Base-by-base conservation (phyloP, 2,113 vertebrate species). In the Hemiprocne comata region DNA sequence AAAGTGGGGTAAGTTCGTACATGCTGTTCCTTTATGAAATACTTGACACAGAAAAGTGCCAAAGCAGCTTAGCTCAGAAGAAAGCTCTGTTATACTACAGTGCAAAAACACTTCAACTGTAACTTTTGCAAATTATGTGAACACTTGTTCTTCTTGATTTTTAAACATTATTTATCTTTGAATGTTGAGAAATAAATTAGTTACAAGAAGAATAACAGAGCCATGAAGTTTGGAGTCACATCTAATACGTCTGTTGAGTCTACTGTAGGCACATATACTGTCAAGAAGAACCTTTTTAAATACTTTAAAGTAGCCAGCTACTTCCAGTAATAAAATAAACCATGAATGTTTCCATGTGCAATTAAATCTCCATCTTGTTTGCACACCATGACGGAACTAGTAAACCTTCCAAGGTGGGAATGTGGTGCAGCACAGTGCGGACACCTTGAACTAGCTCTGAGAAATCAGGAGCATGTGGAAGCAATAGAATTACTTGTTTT, bases 181-280 rank as follows among this genome's bases (percentile, higher is more conserved):
- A 77, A 77, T 44, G 44, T 48, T 86, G 53, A 94, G 44, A 92
- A 96, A 84, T 85, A 71, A 91, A 71, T 83, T 26, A 88, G 48
- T 71, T 80, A 53, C 51, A 84, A 70, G 69, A 91, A 83, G 24
- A 77, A 11, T 46, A 91, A 94, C 72, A 74, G 36, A 66, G 65
- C 10, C 42, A 24, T 50, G 48, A 84, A 80, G 24, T 67, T 74
- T 86, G 48, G 29, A 95, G 66, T 65, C 65, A 74, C 11, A n/a
- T 57, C 62, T 2, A 76, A 1, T 42, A 53, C 53, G 65, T 34
- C 48, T 88, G 53, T 85, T 71, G 61, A 83, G 55, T 64, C 58
- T 73, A 60, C 31, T 33, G 12, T 24, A 85, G 58, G 53, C 29
- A 87, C 72, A 83, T 71, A 81, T 75, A 85, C 18, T 34, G 80